Evolutionary conservation across 1,140 invertebrate species (phyloP).

Genomic region (Drosophila pallidifrons): DNA sequence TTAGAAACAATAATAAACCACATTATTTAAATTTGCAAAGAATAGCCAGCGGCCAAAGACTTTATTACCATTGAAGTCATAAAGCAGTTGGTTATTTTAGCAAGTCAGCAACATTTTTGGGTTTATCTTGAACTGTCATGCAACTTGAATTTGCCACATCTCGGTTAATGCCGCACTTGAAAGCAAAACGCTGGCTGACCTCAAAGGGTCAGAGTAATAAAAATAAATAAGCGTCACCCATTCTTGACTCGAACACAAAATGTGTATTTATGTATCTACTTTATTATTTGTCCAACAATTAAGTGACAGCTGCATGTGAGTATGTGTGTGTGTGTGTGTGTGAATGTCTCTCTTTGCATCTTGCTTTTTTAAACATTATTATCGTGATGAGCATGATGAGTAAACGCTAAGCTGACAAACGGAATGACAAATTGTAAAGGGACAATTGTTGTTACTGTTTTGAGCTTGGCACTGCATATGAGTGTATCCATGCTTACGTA

Average conservation of each 20-base stretch:
- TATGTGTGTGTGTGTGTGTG: neutral
- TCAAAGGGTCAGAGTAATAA: constrained; percentile 38
- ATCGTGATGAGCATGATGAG: constrained; percentile 58
- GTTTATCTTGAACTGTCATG: too few relatives aligned
- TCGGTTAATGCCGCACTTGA: constrained; percentile 22
- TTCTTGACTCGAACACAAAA: constrained; percentile 22
- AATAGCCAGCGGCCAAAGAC: too few relatives aligned
- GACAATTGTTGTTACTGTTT: constrained; percentile 35
- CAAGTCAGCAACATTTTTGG: too few relatives aligned
- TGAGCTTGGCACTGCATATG: constrained; percentile 5
- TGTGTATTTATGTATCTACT: neutral
- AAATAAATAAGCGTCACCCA: constrained; percentile 46
- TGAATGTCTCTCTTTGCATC: neutral
- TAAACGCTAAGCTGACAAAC: constrained; percentile 50
- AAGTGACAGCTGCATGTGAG: constrained; percentile 22
- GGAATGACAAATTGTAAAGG: constrained; percentile 61
- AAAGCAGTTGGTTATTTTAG: too few relatives aligned
- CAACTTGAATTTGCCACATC: too few relatives aligned
- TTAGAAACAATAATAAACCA: too few relatives aligned
- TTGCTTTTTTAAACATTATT: constrained; percentile 46
- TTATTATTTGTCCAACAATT: constrained; percentile 44
- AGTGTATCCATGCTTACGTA: neutral
- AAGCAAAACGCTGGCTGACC: constrained; percentile 26
- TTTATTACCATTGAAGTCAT: too few relatives aligned
- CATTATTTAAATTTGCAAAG: too few relatives aligned